A percentile compares a stretch with the other conserved stretches of the same genome.
phyloP scores from a whole-genome alignment of 1,140 invertebrate species.

The Adelges cooleyi region DNA sequence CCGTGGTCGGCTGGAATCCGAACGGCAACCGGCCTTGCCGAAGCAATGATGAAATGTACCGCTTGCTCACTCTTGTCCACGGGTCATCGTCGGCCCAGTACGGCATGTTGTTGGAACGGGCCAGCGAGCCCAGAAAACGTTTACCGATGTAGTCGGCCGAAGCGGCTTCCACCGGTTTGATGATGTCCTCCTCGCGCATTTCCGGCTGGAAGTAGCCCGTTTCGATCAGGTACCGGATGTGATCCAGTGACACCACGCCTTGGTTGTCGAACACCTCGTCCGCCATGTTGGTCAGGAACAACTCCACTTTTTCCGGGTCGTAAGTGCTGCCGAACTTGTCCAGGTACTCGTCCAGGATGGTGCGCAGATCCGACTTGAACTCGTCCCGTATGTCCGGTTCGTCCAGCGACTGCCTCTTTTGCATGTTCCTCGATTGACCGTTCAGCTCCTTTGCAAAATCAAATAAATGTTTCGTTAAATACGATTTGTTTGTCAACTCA shows the following conservation, averaged over 20 bases:
- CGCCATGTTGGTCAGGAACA: conserved; percentile 23
- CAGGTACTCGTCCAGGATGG: conserved; percentile 5
- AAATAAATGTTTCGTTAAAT: too few relatives aligned
- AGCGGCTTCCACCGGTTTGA: background rate
- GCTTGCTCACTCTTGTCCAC: background rate
- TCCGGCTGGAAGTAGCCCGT: conserved; percentile 28
- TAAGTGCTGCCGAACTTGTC: conserved; percentile 7
- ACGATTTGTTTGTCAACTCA: too few relatives aligned
- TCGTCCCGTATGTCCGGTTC: conserved; percentile 6
- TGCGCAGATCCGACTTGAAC: background rate
- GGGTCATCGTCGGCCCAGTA: background rate
- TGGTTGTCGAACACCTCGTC: conserved; percentile 24
- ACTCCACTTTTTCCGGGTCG: conserved; percentile 24
- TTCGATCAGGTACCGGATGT: conserved; percentile 16
- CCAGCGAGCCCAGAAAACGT: conserved; percentile 7
- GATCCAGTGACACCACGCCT: conserved; percentile 12
- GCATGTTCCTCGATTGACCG: background rate
- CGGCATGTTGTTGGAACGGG: background rate
- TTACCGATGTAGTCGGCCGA: background rate
- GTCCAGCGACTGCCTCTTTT: background rate
- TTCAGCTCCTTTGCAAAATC: too few relatives aligned
- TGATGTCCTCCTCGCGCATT: background rate
- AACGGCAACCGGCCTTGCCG: conserved; percentile 32
- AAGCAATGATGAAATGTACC: conserved; percentile 32
- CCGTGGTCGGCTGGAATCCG: conserved; percentile 14